These are phyloP conservation scores for Alexandromys fortis DNA, from an alignment of 2,113 vertebrate species.

Conservation along the genomic window DNA sequence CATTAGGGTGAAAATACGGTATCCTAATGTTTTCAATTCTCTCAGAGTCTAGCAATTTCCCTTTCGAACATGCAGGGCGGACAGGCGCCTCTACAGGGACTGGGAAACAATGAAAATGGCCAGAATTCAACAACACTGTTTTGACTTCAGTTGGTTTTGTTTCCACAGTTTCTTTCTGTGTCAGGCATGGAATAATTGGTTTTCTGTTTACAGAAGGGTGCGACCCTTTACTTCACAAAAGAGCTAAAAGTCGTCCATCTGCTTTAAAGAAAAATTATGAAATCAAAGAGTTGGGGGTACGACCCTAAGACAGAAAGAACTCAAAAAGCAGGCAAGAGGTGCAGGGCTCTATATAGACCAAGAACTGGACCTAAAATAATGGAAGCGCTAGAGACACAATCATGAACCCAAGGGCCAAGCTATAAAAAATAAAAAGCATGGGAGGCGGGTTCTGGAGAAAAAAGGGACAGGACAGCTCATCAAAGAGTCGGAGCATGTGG, in stretches of 20 bases:
- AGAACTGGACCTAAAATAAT: background rate
- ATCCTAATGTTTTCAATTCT: background rate
- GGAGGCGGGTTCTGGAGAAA: background rate
- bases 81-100: background rate
- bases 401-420: background rate
- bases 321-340: background rate
- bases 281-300: background rate
- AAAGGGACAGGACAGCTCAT: background rate
- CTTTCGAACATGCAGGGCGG: too few relatives aligned
- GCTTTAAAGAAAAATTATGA: background rate
- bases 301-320: background rate
- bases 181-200: background rate
- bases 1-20: background rate
- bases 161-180: background rate
- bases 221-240: background rate
- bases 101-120: background rate
- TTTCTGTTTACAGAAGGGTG: background rate
- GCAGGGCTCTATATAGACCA: accelerated
- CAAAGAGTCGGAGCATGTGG: background rate
- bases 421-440: accelerated
- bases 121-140: background rate
- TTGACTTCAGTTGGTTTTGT: background rate
- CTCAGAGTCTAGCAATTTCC: background rate
- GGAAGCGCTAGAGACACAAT: background rate
- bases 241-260: background rate